Evolutionary conservation across 2,888 invertebrate species (phyloP).

Genomic region (Spisula subtruncata): DNA sequence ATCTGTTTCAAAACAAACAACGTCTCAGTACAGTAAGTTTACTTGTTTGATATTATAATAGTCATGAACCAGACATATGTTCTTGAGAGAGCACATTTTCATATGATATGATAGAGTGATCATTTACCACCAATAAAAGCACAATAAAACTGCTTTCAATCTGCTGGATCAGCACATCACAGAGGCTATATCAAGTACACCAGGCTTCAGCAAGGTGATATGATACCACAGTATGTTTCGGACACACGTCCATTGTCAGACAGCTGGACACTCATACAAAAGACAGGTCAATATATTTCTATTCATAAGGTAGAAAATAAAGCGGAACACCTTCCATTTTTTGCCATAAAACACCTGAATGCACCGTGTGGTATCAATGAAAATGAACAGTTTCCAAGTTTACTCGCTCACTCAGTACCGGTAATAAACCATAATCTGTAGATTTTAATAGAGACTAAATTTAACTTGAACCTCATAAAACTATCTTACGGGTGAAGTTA

Average conservation of each 20-base stretch:
- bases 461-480: conserved; percentile 3
- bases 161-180: background rate
- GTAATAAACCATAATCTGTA: conserved; percentile 24
- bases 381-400: background rate
- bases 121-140: background rate
- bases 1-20: too few relatives aligned
- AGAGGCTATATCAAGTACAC: background rate
- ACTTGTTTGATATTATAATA: too few relatives aligned
- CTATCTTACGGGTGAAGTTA: conserved; percentile 29
- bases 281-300: background rate
- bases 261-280: background rate
- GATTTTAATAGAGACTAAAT: conserved; percentile 20
- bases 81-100: too few relatives aligned
- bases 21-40: too few relatives aligned
- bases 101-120: background rate
- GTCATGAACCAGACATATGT: too few relatives aligned
- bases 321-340: background rate
- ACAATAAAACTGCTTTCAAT: background rate
- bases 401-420: conserved; percentile 8
- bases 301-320: background rate
- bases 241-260: background rate
- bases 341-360: conserved; percentile 9
- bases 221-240: conserved; percentile 14
- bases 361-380: background rate
- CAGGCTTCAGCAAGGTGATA: background rate